Percentiles rank a stretch among this genome's conserved stretches.
These are phyloP conservation scores for Trachelus tabidus DNA, from an alignment of 2,888 invertebrate species.

Conservation along the genomic window DNA sequence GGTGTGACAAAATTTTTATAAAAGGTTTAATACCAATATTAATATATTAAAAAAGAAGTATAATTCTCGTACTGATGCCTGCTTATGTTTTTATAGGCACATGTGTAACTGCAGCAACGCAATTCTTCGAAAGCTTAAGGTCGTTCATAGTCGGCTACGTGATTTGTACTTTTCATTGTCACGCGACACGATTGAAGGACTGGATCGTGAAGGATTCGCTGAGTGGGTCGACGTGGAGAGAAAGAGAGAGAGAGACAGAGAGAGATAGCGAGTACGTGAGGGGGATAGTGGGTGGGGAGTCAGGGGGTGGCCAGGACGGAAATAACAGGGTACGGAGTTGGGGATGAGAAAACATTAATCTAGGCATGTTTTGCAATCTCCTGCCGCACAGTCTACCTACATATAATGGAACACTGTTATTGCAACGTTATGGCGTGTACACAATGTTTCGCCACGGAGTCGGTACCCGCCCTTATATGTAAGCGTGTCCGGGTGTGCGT, in stretches of 20 bases:
- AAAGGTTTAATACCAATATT: background rate
- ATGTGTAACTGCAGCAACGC: background rate
- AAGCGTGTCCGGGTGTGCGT: constrained; percentile 29
- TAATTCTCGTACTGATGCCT: background rate
- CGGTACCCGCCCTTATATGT: constrained; percentile 7
- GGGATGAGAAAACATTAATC: constrained; percentile 66
- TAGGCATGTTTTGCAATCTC: constrained; percentile 65
- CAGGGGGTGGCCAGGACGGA: background rate
- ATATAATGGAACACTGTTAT: constrained; percentile 64
- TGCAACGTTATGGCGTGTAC: constrained; percentile 59
- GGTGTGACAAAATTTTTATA: background rate
- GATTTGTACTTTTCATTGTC: constrained; percentile 54
- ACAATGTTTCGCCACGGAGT: constrained; percentile 45
- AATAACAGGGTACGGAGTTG: constrained; percentile 29
- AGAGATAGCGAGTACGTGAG: constrained; percentile 28
- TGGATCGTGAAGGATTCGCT: constrained; percentile 16
- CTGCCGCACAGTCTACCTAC: constrained; percentile 32
- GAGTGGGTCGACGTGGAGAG: constrained; percentile 18
- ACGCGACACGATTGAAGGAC: constrained; percentile 36
- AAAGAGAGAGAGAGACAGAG: constrained; percentile 28
- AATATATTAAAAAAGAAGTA: background rate
- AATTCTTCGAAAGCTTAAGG: background rate
- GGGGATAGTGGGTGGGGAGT: constrained; percentile 16
- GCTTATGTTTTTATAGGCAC: background rate
- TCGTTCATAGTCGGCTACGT: constrained; percentile 15